Evolutionary conservation across 2,113 vertebrate genomes (phyloP).

Genomic region (Bufo gargarizans): DNA sequence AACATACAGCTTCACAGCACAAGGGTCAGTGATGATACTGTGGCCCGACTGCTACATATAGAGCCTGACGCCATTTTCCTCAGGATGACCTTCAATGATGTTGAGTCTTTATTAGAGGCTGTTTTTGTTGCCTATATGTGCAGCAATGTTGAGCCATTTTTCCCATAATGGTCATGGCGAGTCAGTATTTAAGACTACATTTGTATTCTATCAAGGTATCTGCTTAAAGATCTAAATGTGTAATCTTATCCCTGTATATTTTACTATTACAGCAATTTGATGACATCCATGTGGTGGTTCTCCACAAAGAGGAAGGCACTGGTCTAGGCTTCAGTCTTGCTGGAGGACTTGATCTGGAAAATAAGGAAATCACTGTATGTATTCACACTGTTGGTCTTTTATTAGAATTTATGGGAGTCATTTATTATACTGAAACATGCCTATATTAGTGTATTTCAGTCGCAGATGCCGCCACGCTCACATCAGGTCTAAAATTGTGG

Average conservation of each 20-base stretch:
- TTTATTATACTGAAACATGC: too few relatives aligned
- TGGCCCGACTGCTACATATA: too few relatives aligned
- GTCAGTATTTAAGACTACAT: not conserved
- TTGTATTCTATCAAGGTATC: not conserved
- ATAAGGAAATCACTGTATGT: slow-evolving; percentile 86
- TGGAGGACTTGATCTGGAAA: slow-evolving; percentile 89
- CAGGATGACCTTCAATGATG: not conserved
- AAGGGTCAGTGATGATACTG: too few relatives aligned
- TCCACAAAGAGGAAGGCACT: slow-evolving; percentile 90
- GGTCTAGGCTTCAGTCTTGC: slow-evolving; percentile 95
- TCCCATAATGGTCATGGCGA: not conserved
- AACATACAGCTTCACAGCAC: too few relatives aligned
- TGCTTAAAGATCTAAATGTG: not conserved
- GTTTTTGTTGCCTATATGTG: not conserved
- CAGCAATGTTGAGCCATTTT: not conserved
- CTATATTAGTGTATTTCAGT: too few relatives aligned
- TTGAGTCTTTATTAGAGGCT: not conserved
- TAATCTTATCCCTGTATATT: not conserved
- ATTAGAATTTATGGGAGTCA: too few relatives aligned
- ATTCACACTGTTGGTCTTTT: not conserved
- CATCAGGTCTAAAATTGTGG: too few relatives aligned
- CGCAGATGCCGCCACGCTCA: too few relatives aligned
- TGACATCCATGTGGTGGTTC: slow-evolving; percentile 87
- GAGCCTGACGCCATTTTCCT: too few relatives aligned
- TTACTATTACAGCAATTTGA: slow-evolving; percentile 80